Evolutionary conservation across 2,888 invertebrate genomes (phyloP).

Genomic region (Elegia similella): DNA sequence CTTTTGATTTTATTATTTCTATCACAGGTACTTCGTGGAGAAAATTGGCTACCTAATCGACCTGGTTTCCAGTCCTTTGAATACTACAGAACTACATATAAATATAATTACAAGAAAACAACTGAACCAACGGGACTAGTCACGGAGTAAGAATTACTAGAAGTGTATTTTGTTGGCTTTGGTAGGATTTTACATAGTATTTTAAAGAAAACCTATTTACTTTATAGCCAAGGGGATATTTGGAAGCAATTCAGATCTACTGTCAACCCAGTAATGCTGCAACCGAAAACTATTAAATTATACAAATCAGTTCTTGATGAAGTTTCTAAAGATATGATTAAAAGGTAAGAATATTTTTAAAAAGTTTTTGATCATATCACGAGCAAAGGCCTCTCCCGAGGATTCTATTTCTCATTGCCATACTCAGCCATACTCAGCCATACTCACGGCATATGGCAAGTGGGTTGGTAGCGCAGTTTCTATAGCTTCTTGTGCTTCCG

Average conservation of each 20-base stretch:
- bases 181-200: neutral
- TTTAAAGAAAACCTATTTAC: too few species aligned
- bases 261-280: slow-evolving; percentile 21
- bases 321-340: slow-evolving; percentile 82
- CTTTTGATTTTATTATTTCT: neutral
- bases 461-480: too few species aligned
- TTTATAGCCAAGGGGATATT: neutral
- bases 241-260: slow-evolving; percentile 20
- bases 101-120: slow-evolving; percentile 22
- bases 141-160: slow-evolving; percentile 29
- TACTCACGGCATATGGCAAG: too few species aligned
- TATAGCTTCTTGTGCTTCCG: too few species aligned
- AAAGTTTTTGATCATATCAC: too few species aligned
- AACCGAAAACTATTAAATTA: slow-evolving; percentile 18
- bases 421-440: too few species aligned
- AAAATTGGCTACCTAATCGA: slow-evolving; percentile 36
- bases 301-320: slow-evolving; percentile 44
- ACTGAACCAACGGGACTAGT: slow-evolving; percentile 31
- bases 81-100: slow-evolving; percentile 34
- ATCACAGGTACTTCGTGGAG: slow-evolving; percentile 38
- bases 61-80: slow-evolving; percentile 38
- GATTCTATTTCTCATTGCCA: too few species aligned
- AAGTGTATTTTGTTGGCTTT: neutral
- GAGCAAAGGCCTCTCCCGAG: too few species aligned
- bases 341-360: slow-evolving; percentile 50